Percentiles rank a stretch among this genome's conserved stretches.
Evolutionary conservation across 2,797 vertebrate genomes (phyloP).

Genomic region (Megalops cyprinoides): DNA sequence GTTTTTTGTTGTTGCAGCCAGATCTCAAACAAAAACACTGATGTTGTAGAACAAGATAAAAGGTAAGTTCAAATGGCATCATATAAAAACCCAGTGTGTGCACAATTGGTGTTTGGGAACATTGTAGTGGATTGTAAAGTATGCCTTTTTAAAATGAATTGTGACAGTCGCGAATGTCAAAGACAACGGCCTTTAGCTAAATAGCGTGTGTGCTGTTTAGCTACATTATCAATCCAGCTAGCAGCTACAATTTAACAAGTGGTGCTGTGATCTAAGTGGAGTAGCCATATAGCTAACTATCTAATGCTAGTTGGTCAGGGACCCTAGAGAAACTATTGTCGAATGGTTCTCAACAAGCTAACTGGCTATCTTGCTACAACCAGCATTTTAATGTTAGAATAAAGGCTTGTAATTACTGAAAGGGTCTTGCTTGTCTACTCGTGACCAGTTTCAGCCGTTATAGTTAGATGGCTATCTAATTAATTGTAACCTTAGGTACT

Average conservation of each 20-base stretch:
- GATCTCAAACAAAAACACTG: slow-evolving; percentile 44
- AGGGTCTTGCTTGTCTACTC: background rate
- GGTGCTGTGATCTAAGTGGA: no score
- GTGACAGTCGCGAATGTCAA: slow-evolving; percentile 4
- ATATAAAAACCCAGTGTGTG: background rate
- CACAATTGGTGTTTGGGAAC: slow-evolving; percentile 14
- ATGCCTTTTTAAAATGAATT: background rate
- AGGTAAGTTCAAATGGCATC: slow-evolving; percentile 58
- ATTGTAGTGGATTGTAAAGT: background rate
- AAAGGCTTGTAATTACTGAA: background rate
- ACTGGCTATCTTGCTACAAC: background rate
- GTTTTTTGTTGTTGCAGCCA: slow-evolving; percentile 23
- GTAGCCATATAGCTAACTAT: background rate
- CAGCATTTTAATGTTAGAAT: background rate
- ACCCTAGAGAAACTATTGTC: slow-evolving; percentile 1
- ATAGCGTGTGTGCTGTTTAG: no score
- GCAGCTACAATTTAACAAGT: no score
- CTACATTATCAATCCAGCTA: no score
- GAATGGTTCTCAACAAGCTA: background rate
- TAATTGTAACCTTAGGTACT: background rate
- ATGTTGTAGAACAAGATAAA: slow-evolving; percentile 69
- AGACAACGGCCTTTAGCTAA: slow-evolving; percentile 15
- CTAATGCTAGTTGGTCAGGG: background rate
- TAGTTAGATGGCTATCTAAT: background rate
- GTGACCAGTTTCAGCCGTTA: background rate